Conservation (phyloP, 2,113 vertebrate species). For the Podocnemis expansa region DNA sequence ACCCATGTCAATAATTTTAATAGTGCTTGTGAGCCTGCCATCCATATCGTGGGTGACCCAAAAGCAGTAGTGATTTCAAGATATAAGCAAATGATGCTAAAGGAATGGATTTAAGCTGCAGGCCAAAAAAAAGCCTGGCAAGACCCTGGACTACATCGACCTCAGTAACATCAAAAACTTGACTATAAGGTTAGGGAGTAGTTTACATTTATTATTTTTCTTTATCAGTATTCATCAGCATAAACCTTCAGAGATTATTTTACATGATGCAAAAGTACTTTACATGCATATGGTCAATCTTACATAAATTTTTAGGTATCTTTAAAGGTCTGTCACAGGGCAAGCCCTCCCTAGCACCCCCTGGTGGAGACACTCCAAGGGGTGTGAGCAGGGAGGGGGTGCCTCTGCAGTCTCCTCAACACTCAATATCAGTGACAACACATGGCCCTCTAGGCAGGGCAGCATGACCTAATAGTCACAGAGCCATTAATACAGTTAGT, state of each 20-base stretch:
- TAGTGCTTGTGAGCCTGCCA: background rate
- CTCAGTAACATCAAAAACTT: background rate
- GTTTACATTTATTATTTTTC: background rate
- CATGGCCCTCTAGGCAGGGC: no score
- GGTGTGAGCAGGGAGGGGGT: no score
- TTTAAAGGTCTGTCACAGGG: background rate
- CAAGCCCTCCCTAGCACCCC: no score
- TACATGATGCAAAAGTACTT: no score
- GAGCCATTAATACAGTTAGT: no score
- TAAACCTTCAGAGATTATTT: no score
- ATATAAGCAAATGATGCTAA: background rate
- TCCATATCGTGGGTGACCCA: background rate
- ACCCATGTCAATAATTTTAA: background rate
- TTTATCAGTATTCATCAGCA: background rate
- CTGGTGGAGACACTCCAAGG: no score
- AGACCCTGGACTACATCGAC: background rate
- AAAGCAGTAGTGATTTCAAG: background rate
- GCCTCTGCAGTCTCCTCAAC: no score
- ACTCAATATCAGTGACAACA: no score
- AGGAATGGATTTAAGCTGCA: background rate
- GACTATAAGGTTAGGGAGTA: accelerated
- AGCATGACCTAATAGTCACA: no score
- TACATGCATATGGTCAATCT: background rate
- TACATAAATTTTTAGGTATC: background rate
- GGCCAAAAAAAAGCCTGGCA: background rate